phyloP scores from a whole-genome alignment of 2,113 vertebrate genomes.

The Cheilinus undulatus region DNA sequence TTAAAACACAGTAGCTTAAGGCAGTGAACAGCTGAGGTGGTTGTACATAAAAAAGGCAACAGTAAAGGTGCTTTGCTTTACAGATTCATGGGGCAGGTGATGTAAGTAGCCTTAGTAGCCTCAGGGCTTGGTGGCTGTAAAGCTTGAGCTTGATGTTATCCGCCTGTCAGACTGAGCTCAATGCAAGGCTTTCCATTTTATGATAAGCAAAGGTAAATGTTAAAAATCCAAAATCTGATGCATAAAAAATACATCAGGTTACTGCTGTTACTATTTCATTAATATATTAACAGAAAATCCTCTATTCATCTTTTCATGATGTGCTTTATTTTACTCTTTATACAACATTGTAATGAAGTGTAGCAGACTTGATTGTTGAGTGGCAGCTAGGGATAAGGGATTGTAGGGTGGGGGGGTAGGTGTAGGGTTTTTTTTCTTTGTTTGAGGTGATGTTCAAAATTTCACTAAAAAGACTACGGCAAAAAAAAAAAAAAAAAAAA shows the following conservation, averaged over 20 bases:
- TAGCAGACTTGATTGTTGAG: no score
- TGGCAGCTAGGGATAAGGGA: no score
- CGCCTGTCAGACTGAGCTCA: slow-evolving; percentile 24
- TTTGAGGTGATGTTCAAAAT: no score
- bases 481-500: no score
- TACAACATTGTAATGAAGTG: no score
- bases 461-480: no score
- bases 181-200: slow-evolving; percentile 4
- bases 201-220: slow-evolving; percentile 7
- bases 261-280: neutral
- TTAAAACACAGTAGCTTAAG: slow-evolving; percentile 79
- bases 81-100: slow-evolving; percentile 62
- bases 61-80: slow-evolving; percentile 61
- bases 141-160: slow-evolving; percentile 52
- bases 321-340: no score
- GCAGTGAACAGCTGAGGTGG: slow-evolving; percentile 60
- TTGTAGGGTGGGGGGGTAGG: no score
- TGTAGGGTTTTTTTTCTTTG: no score
- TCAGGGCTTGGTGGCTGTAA: slow-evolving; percentile 50
- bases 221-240: neutral
- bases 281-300: no score
- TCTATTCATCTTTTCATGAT: no score
- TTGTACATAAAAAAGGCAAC: slow-evolving; percentile 61
- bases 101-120: slow-evolving; percentile 50
- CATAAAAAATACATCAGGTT: no score